Evolutionary conservation across 2,797 vertebrate species (phyloP), one percentile per base, ranked within the genome.

Genomic region (Erithacus rubecula): DNA sequence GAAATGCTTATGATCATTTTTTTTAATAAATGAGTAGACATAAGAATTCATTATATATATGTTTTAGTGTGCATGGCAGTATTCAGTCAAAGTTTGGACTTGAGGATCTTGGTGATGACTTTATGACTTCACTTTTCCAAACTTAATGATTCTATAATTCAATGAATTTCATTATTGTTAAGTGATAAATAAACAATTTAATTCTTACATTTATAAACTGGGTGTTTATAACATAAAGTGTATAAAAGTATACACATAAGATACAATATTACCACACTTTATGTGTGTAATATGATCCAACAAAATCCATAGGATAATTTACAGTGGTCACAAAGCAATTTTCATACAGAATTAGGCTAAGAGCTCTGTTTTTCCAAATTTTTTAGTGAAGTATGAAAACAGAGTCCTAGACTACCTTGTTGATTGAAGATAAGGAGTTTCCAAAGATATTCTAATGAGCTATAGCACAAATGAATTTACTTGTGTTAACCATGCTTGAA

Each of bases 301-400:
- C 9, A 63, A 70, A 55, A 69, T n/a, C 36, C 19, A 44, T 23
- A 70, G 29, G 23, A 39, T 82, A 69, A 94, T 62, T 93, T 83
- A 44, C 44, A 90, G 10, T 82, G 53, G 22, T 65, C 69, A 90
- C 56, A 95, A 93, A 88, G 51, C 7, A 62, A 55, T 94, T 93
- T 75, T 53, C 51, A 13, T 51, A 69, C 22, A 43, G 59, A 30
- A 67, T 32, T 58, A 77, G 9, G 9, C 3, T 67, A 81, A 90
- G 80, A 91, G 14, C 18, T 69, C 12, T 29, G 30, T 49, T 39
- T 56, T 27, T 64, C 17, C 29, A 51, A 88, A 7, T 56, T 8
- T 80, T 78, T 83, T 62, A 90, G 30, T 23, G 15, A 95, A 84
- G 39, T 60, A 30, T 74, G 78, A 87, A 93, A 92, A 94, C 27